Evolutionary conservation across 2,888 invertebrate species (phyloP).

Genomic region (Lasius fuliginosus): DNA sequence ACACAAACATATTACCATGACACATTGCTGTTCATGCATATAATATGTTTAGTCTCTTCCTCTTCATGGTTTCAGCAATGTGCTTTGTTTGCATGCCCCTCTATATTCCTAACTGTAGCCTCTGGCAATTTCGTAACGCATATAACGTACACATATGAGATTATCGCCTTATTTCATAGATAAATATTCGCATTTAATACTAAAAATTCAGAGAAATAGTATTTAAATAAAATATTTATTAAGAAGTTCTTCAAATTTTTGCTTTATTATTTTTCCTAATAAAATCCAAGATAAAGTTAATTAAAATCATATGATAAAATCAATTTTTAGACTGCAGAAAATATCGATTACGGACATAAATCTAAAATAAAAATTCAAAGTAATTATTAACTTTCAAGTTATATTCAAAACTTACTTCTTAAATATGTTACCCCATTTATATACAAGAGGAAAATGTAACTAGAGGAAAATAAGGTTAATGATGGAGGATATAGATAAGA

Average conservation of each 20-base stretch:
- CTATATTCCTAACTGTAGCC: constrained; percentile 18
- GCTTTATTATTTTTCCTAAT: neutral
- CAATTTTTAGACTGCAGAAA: neutral
- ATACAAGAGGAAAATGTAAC: neutral
- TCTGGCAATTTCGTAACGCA: neutral
- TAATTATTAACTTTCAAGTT: neutral
- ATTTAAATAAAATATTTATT: neutral
- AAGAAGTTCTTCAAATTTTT: neutral
- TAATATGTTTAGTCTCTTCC: constrained; percentile 4
- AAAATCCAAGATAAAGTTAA: neutral
- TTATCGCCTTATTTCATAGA: neutral
- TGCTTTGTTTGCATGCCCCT: constrained; percentile 1
- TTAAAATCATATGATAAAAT: neutral
- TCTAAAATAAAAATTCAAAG: neutral
- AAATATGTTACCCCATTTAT: neutral
- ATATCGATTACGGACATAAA: neutral
- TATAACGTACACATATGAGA: neutral
- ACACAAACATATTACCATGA: constrained; percentile 4
- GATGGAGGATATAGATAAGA: constrained; percentile 33
- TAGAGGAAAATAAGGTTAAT: constrained; percentile 17
- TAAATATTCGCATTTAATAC: neutral
- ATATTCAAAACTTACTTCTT: neutral
- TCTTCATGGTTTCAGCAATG: neutral
- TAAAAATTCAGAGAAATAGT: neutral
- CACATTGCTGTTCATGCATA: neutral